These are phyloP conservation scores for Halcyon leucocephala DNA, from an alignment of 2,797 vertebrate species.

Conservation along the genomic window DNA sequence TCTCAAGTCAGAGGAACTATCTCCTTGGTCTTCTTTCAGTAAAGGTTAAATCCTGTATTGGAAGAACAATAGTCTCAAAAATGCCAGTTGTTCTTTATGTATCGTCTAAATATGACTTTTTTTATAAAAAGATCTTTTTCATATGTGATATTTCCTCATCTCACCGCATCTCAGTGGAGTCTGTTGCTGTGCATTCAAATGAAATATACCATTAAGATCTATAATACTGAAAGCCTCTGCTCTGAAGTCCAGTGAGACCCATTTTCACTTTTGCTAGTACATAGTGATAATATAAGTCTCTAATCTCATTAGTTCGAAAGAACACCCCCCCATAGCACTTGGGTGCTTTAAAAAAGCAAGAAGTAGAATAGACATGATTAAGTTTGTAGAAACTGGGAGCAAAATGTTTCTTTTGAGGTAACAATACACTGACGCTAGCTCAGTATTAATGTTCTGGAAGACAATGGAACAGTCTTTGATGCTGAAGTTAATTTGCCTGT, in stretches of 20 bases:
- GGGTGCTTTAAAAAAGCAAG: conserved; percentile 23
- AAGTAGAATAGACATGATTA: conserved; percentile 1
- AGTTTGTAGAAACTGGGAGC: neutral
- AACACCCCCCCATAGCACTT: neutral
- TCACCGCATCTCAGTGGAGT: neutral
- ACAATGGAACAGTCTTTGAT: neutral
- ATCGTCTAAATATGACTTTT: neutral
- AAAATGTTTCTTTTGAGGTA: conserved; percentile 30
- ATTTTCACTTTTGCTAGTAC: conserved; percentile 37
- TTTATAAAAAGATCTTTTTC: neutral
- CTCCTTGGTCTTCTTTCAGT: neutral
- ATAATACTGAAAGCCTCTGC: neutral
- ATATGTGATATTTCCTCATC: conserved; percentile 2
- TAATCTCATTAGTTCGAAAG: conserved; percentile 46
- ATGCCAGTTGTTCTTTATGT: neutral
- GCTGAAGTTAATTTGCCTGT: neutral
- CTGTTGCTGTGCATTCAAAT: conserved; percentile 18
- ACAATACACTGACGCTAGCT: neutral
- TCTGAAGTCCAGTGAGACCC: conserved; percentile 4
- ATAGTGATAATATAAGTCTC: neutral
- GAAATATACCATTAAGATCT: neutral
- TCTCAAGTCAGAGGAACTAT: neutral
- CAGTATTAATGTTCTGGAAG: neutral
- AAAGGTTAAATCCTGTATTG: neutral
- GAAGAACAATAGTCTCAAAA: neutral